Percentiles rank a stretch among this genome's conserved stretches.
phyloP scores from a whole-genome alignment of 2,797 vertebrate species.

The Xenentodon cancila region DNA sequence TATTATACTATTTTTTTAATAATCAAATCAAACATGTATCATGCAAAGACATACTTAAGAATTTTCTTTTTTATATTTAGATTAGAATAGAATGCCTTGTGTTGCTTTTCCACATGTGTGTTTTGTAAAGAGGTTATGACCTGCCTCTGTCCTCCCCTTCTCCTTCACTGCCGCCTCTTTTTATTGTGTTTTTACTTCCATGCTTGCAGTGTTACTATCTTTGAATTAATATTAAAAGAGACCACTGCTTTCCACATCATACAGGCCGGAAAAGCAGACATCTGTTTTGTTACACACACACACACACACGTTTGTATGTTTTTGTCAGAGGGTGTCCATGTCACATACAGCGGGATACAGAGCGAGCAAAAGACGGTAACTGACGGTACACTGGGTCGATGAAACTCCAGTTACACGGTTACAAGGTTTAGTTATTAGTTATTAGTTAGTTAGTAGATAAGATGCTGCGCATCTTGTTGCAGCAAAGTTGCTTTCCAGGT shows the following conservation, averaged over 20 bases:
- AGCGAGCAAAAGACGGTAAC: too few species aligned
- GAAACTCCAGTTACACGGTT: background rate
- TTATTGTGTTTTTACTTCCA: constrained; percentile 3
- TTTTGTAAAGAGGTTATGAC: constrained; percentile 8
- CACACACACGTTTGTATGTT: background rate
- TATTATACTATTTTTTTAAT: background rate
- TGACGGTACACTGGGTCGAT: background rate
- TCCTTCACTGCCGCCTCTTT: background rate
- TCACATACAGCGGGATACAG: constrained; percentile 8
- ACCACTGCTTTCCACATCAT: constrained; percentile 62
- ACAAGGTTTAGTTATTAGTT: too few species aligned
- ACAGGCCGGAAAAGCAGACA: constrained; percentile 65
- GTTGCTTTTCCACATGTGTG: background rate
- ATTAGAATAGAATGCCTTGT: too few species aligned
- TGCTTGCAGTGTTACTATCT: constrained; percentile 33
- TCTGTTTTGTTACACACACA: constrained; percentile 49
- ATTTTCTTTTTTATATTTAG: background rate
- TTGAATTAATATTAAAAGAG: constrained; percentile 22
- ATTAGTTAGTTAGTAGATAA: too few species aligned
- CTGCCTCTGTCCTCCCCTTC: constrained; percentile 9
- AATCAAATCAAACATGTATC: background rate
- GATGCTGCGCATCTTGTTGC: too few species aligned
- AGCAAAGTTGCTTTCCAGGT: too few species aligned
- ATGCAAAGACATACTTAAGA: background rate
- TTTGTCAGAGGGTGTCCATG: constrained; percentile 12